Evolutionary conservation across 2,113 vertebrate genomes (phyloP).

Genomic region (Tetraodon nigroviridis): DNA sequence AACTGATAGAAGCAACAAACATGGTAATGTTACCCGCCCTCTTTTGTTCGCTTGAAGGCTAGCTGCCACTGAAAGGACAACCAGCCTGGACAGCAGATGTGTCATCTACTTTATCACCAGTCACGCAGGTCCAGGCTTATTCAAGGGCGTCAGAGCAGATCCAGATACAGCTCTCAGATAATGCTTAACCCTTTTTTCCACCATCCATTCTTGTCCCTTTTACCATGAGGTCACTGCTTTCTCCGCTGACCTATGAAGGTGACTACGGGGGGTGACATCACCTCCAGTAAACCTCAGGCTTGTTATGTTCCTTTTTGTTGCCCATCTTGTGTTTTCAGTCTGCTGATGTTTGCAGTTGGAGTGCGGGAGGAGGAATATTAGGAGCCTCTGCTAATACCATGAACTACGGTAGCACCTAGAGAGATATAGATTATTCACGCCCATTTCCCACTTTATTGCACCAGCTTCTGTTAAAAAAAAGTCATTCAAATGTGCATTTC

Average conservation of each 20-base stretch:
- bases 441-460: background rate
- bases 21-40: background rate
- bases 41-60: conserved; percentile 27
- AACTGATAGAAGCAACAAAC: background rate
- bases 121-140: conserved; percentile 58
- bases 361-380: conserved; percentile 14
- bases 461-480: background rate
- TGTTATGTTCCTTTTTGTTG: background rate
- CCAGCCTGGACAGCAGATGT: conserved; percentile 41
- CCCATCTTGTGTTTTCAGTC: background rate
- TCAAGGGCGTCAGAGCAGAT: conserved; percentile 59
- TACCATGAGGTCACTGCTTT: conserved; percentile 50
- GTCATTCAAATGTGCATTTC: background rate
- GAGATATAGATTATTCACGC: background rate
- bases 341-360: conserved; percentile 21
- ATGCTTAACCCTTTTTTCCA: conserved; percentile 50
- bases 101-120: conserved; percentile 60
- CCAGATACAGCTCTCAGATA: conserved; percentile 59
- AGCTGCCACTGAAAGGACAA: conserved; percentile 33
- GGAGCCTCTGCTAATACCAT: background rate
- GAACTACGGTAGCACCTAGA: conserved; percentile 9
- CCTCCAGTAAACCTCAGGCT: conserved; percentile 23
- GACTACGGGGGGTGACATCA: conserved; percentile 39
- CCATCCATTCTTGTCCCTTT: conserved; percentile 11
- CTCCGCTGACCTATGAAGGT: conserved; percentile 29